A percentile compares a stretch with the other conserved stretches of the same genome.
Conservation (phyloP, 1,140 invertebrate species). For the Acromyrmex charruanus region DNA sequence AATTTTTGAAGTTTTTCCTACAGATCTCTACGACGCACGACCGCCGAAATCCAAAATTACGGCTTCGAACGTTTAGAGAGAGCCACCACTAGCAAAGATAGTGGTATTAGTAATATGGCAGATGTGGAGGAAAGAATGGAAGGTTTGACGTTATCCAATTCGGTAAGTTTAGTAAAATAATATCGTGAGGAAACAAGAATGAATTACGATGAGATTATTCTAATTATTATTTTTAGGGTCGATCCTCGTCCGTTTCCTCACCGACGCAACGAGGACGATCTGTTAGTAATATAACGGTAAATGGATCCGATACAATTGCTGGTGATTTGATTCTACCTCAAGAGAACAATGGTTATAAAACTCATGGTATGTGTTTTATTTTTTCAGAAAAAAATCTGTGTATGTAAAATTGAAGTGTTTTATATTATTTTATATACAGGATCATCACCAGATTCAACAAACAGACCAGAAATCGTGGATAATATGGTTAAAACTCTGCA, state of each 20-base stretch:
- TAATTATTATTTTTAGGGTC: slow-evolving; percentile 77
- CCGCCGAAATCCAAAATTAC: slow-evolving; percentile 97
- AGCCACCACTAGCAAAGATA: slow-evolving; percentile 95
- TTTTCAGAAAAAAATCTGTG: background rate
- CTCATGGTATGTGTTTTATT: slow-evolving; percentile 76
- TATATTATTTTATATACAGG: slow-evolving; percentile 55
- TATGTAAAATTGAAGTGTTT: background rate
- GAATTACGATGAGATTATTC: background rate
- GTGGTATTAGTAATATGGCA: slow-evolving; percentile 95
- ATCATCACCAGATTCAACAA: slow-evolving; percentile 81
- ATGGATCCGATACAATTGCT: slow-evolving; percentile 85
- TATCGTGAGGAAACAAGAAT: too few species aligned
- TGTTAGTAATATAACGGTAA: slow-evolving; percentile 81
- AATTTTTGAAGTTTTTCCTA: slow-evolving; percentile 58
- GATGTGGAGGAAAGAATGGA: slow-evolving; percentile 88
- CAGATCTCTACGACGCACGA: slow-evolving; percentile 94
- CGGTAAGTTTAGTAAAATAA: slow-evolving; percentile 73
- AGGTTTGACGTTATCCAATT: slow-evolving; percentile 85
- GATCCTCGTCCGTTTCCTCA: slow-evolving; percentile 86
- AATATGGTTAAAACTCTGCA: slow-evolving; percentile 82
- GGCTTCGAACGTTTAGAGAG: slow-evolving; percentile 91
- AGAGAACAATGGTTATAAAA: slow-evolving; percentile 85
- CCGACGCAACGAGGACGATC: slow-evolving; percentile 85
- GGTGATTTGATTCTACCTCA: slow-evolving; percentile 85
- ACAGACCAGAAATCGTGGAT: slow-evolving; percentile 83